Conservation (phyloP, 2,113 vertebrate species). For the Marmota monax region DNA sequence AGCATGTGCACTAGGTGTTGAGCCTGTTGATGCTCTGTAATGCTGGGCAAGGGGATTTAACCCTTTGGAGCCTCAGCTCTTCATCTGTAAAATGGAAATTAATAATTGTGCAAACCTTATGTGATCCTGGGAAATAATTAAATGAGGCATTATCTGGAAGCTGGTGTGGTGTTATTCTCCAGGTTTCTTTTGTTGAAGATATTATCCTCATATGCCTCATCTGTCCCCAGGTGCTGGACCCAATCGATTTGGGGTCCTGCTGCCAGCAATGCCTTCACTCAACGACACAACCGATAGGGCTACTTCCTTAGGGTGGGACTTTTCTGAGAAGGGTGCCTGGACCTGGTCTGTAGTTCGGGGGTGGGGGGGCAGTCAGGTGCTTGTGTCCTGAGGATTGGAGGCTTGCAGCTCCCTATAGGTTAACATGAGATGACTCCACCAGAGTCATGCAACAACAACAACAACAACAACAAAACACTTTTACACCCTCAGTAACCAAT, state of each 20-base stretch:
- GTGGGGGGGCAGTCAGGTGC: neutral
- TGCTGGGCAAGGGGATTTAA: neutral
- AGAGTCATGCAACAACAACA: too few species aligned
- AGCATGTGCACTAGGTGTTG: neutral
- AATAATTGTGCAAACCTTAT: neutral
- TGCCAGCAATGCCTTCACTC: neutral
- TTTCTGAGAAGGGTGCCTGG: neutral
- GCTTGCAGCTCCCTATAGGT: neutral
- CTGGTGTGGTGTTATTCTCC: neutral
- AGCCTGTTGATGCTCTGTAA: neutral
- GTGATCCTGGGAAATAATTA: neutral
- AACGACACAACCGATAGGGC: neutral
- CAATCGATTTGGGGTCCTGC: neutral
- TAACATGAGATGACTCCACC: neutral
- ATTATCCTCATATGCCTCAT: neutral
- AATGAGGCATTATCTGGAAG: neutral
- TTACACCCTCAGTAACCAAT: neutral
- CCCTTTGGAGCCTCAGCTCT: neutral
- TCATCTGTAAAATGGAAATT: neutral
- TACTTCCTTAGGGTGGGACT: neutral
- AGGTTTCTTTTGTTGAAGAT: neutral
- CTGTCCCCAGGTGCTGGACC: neutral
- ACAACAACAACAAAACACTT: neutral
- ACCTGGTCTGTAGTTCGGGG: neutral
- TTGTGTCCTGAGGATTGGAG: neutral